These are phyloP conservation scores for Morelia viridis DNA, from an alignment of 2,797 vertebrate genomes.

Conservation along the genomic window DNA sequence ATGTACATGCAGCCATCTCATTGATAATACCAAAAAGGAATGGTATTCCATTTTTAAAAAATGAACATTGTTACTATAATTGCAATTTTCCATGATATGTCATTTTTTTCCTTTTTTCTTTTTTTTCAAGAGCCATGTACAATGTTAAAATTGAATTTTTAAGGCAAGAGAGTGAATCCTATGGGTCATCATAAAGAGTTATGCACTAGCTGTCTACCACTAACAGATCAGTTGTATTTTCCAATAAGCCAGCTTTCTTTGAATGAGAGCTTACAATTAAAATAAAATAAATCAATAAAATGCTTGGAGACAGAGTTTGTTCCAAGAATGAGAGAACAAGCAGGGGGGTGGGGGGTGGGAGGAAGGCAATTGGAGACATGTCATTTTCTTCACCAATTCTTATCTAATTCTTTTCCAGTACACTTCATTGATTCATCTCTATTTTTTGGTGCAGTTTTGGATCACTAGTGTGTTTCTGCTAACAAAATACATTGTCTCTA, in stretches of 20 bases:
- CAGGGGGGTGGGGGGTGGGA: constrained; percentile 47
- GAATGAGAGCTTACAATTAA: constrained; percentile 9
- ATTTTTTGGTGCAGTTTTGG: constrained; percentile 40
- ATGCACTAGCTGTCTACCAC: constrained; percentile 43
- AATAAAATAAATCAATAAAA: too few relatives aligned
- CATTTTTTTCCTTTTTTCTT: neutral
- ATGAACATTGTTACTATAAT: neutral
- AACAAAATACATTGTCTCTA: constrained; percentile 31
- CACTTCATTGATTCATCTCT: constrained; percentile 51
- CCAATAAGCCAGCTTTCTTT: constrained; percentile 41
- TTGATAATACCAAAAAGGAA: neutral
- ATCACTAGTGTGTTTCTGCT: constrained; percentile 39
- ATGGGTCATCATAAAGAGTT: constrained; percentile 17
- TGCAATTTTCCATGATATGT: neutral
- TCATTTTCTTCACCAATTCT: constrained; percentile 51
- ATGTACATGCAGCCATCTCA: neutral
- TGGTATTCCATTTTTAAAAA: neutral
- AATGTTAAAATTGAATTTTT: constrained; percentile 33
- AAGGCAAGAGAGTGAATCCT: neutral
- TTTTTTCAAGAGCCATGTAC: neutral
- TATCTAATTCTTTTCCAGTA: constrained; percentile 47
- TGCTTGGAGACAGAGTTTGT: neutral
- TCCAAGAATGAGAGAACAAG: constrained; percentile 34
- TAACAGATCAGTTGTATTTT: constrained; percentile 43
- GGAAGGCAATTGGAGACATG: constrained; percentile 41